Conservation (phyloP, 2,888 invertebrate genomes). For the Anoncus sp. region DNA sequence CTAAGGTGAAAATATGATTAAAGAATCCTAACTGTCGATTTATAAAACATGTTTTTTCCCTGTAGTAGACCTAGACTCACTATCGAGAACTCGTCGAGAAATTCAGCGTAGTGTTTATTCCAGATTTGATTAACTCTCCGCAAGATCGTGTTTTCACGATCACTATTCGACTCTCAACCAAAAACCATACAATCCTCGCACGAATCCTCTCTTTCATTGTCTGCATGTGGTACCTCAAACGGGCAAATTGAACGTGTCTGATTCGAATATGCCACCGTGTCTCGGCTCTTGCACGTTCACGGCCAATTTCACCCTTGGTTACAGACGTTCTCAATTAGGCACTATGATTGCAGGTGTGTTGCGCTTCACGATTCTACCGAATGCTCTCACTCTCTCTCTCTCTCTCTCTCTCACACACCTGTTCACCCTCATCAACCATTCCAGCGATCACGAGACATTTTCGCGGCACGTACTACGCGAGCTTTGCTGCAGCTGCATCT, state of each 20-base stretch:
- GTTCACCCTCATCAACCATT: background rate
- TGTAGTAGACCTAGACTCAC: background rate
- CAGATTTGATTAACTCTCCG: slow-evolving; percentile 37
- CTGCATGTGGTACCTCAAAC: slow-evolving; percentile 36
- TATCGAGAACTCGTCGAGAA: slow-evolving; percentile 8
- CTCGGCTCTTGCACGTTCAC: slow-evolving; percentile 65
- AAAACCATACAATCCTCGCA: background rate
- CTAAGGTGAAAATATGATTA: slow-evolving; percentile 12
- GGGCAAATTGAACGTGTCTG: slow-evolving; percentile 64
- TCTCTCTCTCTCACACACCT: background rate
- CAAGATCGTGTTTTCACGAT: background rate
- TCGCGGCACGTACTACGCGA: background rate
- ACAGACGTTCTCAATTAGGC: slow-evolving; percentile 71
- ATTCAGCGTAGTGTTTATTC: slow-evolving; percentile 48
- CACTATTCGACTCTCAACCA: background rate
- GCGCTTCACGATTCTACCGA: slow-evolving; percentile 21
- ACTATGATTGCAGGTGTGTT: slow-evolving; percentile 60
- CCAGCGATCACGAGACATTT: slow-evolving; percentile 11
- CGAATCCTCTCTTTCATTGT: slow-evolving; percentile 8
- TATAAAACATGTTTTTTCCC: background rate
- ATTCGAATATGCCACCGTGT: slow-evolving; percentile 50
- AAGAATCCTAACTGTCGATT: slow-evolving; percentile 33
- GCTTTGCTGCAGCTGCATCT: background rate
- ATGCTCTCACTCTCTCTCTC: background rate
- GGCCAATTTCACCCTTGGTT: slow-evolving; percentile 71